These are phyloP conservation scores for Burhinus bistriatus DNA, from an alignment of 2,113 vertebrate species.

Conservation along the genomic window DNA sequence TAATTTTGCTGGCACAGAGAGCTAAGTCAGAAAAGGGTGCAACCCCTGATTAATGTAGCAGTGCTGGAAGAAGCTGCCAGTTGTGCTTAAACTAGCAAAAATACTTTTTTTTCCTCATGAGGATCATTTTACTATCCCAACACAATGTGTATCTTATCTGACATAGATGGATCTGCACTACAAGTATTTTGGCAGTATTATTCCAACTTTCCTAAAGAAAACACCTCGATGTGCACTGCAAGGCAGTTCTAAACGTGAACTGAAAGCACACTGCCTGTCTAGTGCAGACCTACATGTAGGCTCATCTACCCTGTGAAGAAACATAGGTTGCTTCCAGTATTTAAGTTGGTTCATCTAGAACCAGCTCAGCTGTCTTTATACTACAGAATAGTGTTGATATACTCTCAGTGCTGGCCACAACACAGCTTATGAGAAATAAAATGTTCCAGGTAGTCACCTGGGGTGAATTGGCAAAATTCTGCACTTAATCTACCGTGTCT, in stretches of 20 bases:
- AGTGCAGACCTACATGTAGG: not conserved
- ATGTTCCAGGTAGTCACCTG: not conserved
- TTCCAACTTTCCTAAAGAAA: not conserved
- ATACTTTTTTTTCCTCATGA: not conserved
- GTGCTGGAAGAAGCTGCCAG: not conserved
- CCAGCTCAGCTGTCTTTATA: not conserved
- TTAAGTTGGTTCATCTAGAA: not conserved
- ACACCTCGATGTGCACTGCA: not conserved
- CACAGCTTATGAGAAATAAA: not conserved
- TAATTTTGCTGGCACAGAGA: not conserved
- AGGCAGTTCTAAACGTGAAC: not conserved
- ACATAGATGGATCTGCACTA: not conserved
- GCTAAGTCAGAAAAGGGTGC: not conserved
- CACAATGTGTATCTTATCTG: not conserved
- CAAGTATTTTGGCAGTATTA: not conserved
- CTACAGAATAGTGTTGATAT: no score
- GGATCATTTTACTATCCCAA: not conserved
- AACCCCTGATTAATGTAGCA: not conserved
- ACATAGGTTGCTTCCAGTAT: not conserved
- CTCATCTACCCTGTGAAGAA: not conserved
- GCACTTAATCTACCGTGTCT: not conserved
- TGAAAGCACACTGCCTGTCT: not conserved
- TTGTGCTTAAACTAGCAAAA: not conserved
- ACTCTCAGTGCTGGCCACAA: not conserved
- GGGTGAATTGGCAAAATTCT: not conserved